A percentile compares a stretch with the other conserved stretches of the same genome.
phyloP scores from a whole-genome alignment of 2,113 vertebrate genomes.

The Pogona vitticeps region DNA sequence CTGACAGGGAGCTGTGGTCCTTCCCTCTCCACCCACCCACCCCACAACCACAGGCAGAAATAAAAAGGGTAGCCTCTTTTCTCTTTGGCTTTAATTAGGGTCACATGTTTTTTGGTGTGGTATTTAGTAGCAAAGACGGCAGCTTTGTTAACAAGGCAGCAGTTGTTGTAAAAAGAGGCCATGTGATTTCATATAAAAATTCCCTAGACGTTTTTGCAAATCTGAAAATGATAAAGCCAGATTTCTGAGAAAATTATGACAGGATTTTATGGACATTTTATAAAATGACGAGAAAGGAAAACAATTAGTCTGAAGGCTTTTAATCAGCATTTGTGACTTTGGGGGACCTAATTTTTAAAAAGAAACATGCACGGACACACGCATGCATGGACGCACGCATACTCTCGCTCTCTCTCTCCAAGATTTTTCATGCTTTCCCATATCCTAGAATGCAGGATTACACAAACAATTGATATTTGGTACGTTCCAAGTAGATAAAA shows the following conservation, averaged over 20 bases:
- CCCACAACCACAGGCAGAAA: constrained; percentile 13
- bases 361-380: too few relatives aligned
- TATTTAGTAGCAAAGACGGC: neutral
- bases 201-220: neutral
- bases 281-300: neutral
- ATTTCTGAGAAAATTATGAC: neutral
- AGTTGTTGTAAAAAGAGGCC: constrained; percentile 17
- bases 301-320: neutral
- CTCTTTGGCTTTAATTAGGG: constrained; percentile 12
- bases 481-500: neutral
- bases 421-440: neutral
- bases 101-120: neutral
- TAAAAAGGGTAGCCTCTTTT: neutral
- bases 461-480: neutral
- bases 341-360: neutral
- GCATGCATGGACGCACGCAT: too few relatives aligned
- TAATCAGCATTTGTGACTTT: neutral
- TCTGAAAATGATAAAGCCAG: constrained; percentile 27
- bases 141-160: neutral
- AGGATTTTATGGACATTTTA: neutral
- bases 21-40: neutral
- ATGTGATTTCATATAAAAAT: constrained; percentile 17
- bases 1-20: fast-evolving
- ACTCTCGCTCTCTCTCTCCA: too few relatives aligned
- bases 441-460: neutral